Evolutionary conservation across 2,888 invertebrate genomes (phyloP).

Genomic region (Dicyrtoma fusca): DNA sequence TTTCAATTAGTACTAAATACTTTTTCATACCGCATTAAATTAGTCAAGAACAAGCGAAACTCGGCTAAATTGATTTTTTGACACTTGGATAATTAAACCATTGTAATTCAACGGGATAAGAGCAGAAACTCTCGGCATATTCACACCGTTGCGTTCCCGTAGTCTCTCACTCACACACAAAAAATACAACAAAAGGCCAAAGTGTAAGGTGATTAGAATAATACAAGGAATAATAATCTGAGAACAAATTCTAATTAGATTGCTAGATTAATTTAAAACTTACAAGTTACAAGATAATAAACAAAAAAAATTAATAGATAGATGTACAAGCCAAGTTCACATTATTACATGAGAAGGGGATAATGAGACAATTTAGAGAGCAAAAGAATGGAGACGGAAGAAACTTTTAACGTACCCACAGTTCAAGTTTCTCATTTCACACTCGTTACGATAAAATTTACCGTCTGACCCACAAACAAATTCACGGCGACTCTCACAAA

Average conservation of each 20-base stretch:
- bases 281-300: too few species aligned
- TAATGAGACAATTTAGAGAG: conserved; percentile 23
- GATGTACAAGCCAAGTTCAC: too few species aligned
- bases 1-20: too few species aligned
- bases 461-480: conserved; percentile 90
- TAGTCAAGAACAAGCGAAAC: too few species aligned
- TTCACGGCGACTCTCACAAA: conserved; percentile 69
- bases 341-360: not conserved
- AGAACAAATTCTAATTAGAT: too few species aligned
- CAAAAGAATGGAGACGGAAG: not conserved
- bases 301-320: too few species aligned
- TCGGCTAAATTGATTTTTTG: too few species aligned
- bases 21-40: too few species aligned
- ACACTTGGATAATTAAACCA: too few species aligned
- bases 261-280: too few species aligned
- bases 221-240: not conserved
- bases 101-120: too few species aligned
- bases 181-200: not conserved
- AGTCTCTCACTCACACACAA: not conserved
- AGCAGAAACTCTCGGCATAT: too few species aligned
- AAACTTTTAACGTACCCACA: conserved; percentile 70
- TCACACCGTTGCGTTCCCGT: conserved; percentile 6
- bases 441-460: conserved; percentile 85
- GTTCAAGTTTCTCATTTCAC: conserved; percentile 87
- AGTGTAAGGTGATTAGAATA: not conserved